A percentile compares a stretch with the other conserved stretches of the same genome.
phyloP scores from a whole-genome alignment of 2,888 invertebrate species.

The Aethes cnicana region DNA sequence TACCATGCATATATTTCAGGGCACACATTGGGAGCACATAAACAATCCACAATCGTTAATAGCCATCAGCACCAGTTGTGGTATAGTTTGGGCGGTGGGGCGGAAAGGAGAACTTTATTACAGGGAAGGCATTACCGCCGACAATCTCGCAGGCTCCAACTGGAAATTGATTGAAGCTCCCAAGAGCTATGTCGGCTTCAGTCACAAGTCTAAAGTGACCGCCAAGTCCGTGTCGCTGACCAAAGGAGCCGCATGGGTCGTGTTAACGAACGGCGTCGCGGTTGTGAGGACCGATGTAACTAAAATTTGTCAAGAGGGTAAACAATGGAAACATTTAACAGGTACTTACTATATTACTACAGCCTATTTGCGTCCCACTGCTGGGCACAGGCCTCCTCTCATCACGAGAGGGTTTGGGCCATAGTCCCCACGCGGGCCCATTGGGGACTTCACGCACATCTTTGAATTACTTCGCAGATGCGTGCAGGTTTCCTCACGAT shows the following conservation, averaged over 20 bases:
- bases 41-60: slow-evolving; percentile 90
- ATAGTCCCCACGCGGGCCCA: no score
- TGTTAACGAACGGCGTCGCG: slow-evolving; percentile 87
- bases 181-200: slow-evolving; percentile 56
- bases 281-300: slow-evolving; percentile 91
- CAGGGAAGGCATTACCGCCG: slow-evolving; percentile 87
- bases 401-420: no score
- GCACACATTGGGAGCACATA: slow-evolving; percentile 90
- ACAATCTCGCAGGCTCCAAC: slow-evolving; percentile 85
- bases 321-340: slow-evolving; percentile 88
- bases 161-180: slow-evolving; percentile 91
- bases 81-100: slow-evolving; percentile 92
- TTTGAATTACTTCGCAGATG: no score
- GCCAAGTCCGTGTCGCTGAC: slow-evolving; percentile 90
- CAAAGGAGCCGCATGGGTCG: slow-evolving; percentile 88
- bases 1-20: slow-evolving; percentile 68
- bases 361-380: no score
- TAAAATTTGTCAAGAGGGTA: slow-evolving; percentile 89
- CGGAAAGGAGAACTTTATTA: slow-evolving; percentile 93
- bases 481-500: no score
- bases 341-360: slow-evolving; percentile 51
- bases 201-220: slow-evolving; percentile 59
- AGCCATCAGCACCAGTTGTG: slow-evolving; percentile 87
- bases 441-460: no score
- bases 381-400: no score